A percentile compares a stretch with the other conserved stretches of the same genome.
phyloP scores from a whole-genome alignment of 2,888 invertebrate species.

The Drosophila affinis region DNA sequence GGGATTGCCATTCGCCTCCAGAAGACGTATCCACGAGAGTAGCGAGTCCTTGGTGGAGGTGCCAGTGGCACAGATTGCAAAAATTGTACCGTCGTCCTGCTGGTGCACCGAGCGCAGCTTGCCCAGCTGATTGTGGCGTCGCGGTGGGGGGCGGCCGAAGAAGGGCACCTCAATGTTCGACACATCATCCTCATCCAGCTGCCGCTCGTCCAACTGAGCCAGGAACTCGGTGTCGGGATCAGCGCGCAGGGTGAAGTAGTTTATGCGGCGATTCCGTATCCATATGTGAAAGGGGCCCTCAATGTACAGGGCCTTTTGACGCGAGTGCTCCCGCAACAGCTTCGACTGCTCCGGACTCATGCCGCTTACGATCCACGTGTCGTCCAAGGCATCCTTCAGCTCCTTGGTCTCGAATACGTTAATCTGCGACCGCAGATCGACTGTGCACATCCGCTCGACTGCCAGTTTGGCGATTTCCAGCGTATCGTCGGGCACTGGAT shows the following conservation, averaged over 20 bases:
- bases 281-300: constrained; percentile 94
- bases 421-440: constrained; percentile 90
- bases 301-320: constrained; percentile 88
- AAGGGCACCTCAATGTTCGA: constrained; percentile 87
- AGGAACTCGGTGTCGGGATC: constrained; percentile 86
- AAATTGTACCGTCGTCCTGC: constrained; percentile 95
- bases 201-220: constrained; percentile 78
- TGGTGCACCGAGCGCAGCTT: constrained; percentile 91
- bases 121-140: constrained; percentile 83
- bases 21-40: constrained; percentile 93
- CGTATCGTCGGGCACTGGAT: constrained; percentile 90
- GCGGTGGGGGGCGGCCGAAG: constrained; percentile 84
- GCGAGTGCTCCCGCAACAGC: constrained; percentile 87
- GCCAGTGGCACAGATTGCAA: constrained; percentile 95
- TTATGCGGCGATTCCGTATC: constrained; percentile 89
- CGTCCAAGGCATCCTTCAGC: constrained; percentile 90
- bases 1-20: constrained; percentile 91
- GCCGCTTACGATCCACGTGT: constrained; percentile 96
- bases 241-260: constrained; percentile 92
- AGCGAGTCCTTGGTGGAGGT: constrained; percentile 95
- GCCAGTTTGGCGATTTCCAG: constrained; percentile 92
- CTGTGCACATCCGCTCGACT: constrained; percentile 91
- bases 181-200: constrained; percentile 89
- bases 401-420: constrained; percentile 88
- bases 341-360: constrained; percentile 91